Evolutionary conservation across 1,140 invertebrate genomes (phyloP), one percentile per base, ranked within the genome.

Genomic region (Nylanderia fulva): DNA sequence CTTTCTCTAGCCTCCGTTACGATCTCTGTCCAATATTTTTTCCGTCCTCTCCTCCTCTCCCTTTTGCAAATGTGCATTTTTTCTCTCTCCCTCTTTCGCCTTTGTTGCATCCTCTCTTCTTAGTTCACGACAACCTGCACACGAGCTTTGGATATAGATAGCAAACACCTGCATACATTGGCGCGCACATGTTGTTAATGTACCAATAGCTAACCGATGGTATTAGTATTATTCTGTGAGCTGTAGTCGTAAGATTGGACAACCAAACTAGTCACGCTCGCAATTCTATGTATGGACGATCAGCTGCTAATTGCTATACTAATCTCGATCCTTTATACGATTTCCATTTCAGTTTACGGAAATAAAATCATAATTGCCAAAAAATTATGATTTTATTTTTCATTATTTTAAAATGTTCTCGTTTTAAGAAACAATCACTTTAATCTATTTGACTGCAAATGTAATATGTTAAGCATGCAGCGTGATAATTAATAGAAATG

Each of bases 111-210:
- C 52, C 21, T 33, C n/a, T 29, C 11, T 18, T 24, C 58, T 84
- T 45, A 45, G 42, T 45, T 87, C 71, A 79, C 87, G 79, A 83
- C 85, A 21, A 86, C 83, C 84, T 82, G 86, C 84, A 85, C 86
- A 91, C 85, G 86, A 91, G 64, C 76, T 82, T 54, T 33, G 71
- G 60, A 91, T 90, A 86, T 74, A 89, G 85, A 89, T 91, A 89
- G 84, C 83, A 39, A 52, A 52, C 45, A 90, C 86, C 86, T 85
- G 77, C 66, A 82, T 82, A 82, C 71, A 71, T 82, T 58, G 66
- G 87, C 68, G 85, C 92, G 91, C 90, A 91, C 87, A 88, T 91
- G 90, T 91, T 42, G 52, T 61, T 88, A 69, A 72, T 56, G 72
- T 84, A 42, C 36, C 29, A 71, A 74, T 45, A 54, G 71, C 33